Percentiles rank a stretch among this genome's conserved stretches.
These are phyloP conservation scores for Nephrotoma guestfalica DNA, from an alignment of 2,888 invertebrate genomes.

Conservation along the genomic window DNA sequence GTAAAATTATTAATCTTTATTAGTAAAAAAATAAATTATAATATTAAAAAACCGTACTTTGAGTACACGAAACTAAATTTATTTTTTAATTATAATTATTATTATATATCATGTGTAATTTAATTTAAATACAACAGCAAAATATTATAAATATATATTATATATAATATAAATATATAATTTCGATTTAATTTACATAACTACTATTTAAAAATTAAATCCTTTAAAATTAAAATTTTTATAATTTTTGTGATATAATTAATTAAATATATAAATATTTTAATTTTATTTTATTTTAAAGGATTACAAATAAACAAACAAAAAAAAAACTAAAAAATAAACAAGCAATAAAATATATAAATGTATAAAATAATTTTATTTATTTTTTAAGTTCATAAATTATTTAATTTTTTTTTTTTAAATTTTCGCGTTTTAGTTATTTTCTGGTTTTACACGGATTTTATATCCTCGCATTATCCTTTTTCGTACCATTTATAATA, in stretches of 20 bases:
- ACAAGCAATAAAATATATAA: not conserved
- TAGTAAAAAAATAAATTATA: not conserved
- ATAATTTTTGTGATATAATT: not conserved
- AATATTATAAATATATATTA: not conserved
- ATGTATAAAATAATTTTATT: not conserved
- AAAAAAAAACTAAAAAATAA: not conserved
- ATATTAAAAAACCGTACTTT: not conserved
- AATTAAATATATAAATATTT: not conserved
- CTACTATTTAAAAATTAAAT: not conserved
- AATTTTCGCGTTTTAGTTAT: not conserved
- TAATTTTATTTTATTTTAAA: not conserved
- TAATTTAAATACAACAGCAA: not conserved
- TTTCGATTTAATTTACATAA: not conserved
- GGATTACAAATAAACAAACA: not conserved
- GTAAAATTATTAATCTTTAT: not conserved
- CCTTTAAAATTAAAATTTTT: not conserved
- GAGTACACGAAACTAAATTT: not conserved
- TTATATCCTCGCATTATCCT: not conserved
- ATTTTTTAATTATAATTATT: not conserved
- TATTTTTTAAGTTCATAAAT: not conserved
- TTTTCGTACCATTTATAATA: not conserved
- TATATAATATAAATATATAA: not conserved
- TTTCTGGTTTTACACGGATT: not conserved
- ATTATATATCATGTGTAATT: not conserved
- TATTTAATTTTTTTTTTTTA: not conserved